Conservation (phyloP, 2,113 vertebrate genomes). For the Orycteropus afer region DNA sequence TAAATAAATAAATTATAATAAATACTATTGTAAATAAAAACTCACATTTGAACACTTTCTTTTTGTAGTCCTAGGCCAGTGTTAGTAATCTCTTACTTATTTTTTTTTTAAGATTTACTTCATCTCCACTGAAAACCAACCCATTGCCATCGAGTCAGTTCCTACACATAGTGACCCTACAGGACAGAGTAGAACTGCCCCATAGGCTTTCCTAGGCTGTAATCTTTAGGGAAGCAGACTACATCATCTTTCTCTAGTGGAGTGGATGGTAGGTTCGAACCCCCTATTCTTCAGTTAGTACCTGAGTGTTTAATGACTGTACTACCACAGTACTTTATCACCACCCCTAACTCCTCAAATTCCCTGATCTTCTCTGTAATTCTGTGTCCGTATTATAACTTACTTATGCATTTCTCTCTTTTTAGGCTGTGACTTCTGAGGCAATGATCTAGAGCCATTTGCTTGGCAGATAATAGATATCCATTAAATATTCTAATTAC, state of each 20-base stretch:
- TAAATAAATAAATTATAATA: too few species aligned
- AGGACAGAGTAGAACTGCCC: neutral
- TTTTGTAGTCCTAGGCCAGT: too few species aligned
- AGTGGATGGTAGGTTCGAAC: neutral
- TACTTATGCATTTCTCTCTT: neutral
- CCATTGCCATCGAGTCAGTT: neutral
- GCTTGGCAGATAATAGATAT: too few species aligned
- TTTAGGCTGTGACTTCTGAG: too few species aligned
- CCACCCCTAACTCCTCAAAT: neutral
- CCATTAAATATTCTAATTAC: too few species aligned
- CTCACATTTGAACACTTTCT: neutral
- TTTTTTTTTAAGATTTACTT: too few species aligned
- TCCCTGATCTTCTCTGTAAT: neutral
- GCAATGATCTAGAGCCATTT: too few species aligned
- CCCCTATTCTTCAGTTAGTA: neutral
- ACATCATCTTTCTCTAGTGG: neutral
- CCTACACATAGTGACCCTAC: neutral
- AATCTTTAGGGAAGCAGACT: neutral
- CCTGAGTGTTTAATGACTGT: neutral
- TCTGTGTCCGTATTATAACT: neutral
- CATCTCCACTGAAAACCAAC: too few species aligned
- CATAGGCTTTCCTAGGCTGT: neutral
- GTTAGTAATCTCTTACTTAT: too few species aligned
- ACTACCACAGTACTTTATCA: neutral
- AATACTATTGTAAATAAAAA: neutral